phyloP scores from a whole-genome alignment of 2,113 vertebrate species.

The Caracal caracal region DNA sequence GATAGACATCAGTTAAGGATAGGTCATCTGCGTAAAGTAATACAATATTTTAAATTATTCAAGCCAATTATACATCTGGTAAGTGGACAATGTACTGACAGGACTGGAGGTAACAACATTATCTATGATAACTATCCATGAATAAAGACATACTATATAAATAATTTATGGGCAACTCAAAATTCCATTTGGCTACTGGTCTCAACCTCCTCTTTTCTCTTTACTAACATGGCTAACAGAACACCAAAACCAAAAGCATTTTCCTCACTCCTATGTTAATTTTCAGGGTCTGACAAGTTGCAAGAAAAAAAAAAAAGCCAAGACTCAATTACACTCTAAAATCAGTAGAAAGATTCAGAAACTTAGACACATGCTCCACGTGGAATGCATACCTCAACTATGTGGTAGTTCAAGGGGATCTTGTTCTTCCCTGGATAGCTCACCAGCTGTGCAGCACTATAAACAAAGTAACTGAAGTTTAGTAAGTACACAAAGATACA shows the following conservation, averaged over 20 bases:
- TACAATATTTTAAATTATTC: not conserved
- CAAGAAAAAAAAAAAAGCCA: not conserved
- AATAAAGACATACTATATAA: conserved; percentile 41
- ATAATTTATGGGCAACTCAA: conserved; percentile 33
- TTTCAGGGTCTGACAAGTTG: conserved; percentile 51
- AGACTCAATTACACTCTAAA: not conserved
- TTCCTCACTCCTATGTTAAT: conserved; percentile 22
- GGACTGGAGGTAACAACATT: not conserved
- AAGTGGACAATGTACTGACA: not conserved
- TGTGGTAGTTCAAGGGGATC: conserved; percentile 99
- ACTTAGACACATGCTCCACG: not conserved
- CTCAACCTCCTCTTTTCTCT: conserved; percentile 50
- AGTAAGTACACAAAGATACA: conserved; percentile 1
- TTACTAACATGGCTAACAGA: conserved; percentile 53
- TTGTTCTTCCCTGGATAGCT: conserved; percentile 99
- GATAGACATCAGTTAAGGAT: not conserved
- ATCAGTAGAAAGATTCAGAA: conserved; percentile 25
- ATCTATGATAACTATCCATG: conserved; percentile 1
- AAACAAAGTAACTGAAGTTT: conserved; percentile 47
- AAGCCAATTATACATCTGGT: not conserved
- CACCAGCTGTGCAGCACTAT: conserved; percentile 95
- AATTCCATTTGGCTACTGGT: conserved; percentile 27
- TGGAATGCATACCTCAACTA: conserved; percentile 93
- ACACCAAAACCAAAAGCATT: conserved; percentile 12
- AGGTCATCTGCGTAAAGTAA: not conserved